Evolutionary conservation across 1,140 invertebrate genomes (phyloP).

Genomic region (Trichoplusia ni): DNA sequence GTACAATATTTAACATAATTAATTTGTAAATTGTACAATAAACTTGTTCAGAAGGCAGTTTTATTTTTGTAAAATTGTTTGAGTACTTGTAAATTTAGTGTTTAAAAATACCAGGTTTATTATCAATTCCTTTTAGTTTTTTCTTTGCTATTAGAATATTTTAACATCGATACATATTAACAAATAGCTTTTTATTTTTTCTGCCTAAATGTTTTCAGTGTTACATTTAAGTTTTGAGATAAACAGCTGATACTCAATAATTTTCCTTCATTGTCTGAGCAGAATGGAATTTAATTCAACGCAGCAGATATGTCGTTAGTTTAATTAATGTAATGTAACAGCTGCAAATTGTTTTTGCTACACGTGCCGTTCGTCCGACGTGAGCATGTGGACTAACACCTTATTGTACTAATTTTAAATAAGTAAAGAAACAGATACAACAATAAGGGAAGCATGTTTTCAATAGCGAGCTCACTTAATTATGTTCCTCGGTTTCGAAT

Average conservation of each 20-base stretch:
- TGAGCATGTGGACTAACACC: slow-evolving; percentile 10
- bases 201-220: background rate
- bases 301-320: slow-evolving; percentile 12
- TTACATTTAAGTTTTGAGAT: background rate
- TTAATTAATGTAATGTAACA: slow-evolving; percentile 30
- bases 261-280: background rate
- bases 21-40: too few relatives aligned
- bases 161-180: too few relatives aligned
- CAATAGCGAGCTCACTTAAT: slow-evolving; percentile 35
- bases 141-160: too few relatives aligned
- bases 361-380: background rate
- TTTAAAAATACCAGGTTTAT: too few relatives aligned
- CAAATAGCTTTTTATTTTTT: too few relatives aligned
- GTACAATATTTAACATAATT: too few relatives aligned
- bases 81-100: too few relatives aligned
- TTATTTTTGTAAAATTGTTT: too few relatives aligned
- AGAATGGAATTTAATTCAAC: slow-evolving; percentile 16
- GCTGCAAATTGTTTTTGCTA: slow-evolving; percentile 24
- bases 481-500: slow-evolving; percentile 48
- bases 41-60: too few relatives aligned
- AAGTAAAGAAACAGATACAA: slow-evolving; percentile 15
- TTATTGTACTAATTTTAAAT: slow-evolving; percentile 11
- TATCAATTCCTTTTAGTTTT: too few relatives aligned
- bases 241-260: slow-evolving; percentile 10
- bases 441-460: background rate